Base-by-base conservation (phyloP, 2,888 invertebrate genomes). In the Orthosia gothica region DNA sequence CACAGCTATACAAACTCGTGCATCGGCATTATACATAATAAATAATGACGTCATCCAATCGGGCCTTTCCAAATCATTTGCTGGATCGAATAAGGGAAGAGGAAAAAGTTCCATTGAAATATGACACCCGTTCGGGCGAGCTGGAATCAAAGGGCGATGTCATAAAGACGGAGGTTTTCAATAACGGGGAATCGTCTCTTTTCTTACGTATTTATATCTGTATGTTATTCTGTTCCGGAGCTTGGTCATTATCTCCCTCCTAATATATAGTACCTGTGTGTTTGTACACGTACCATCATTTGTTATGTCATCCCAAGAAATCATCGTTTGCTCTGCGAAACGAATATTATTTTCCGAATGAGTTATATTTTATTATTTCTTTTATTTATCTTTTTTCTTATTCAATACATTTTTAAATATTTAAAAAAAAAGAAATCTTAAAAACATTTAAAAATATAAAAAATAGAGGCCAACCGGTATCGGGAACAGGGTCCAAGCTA, bases 1-100 rank as follows among this genome's bases (percentile, higher is more conserved):
- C 63, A 26, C 16, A 23, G 55, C 52, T 79, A 72, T 64, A 76
- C 68, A 74, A 85, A 76, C 70, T 70, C 69, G 61, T 83, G 81
- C 81, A 74, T 69, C 62, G 65, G 70, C 81, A 80, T 82, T 68
- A 84, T 76, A 79, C 73, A 84, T 78, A 79, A 84, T 83, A 81
- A 79, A 79, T 69, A 85, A 86, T 84, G 87, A 89, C 81, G 81
- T 86, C 86, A 85, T 84, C 82, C 87, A 91, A 92, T 92, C 90
- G 88, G 79, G 70, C 77, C 84, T 89, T 92, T 92, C 91, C 92
- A 81, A 89, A 87, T 90, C 92, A 92, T 93, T 93, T 91, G 83
- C 82, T 88, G 87, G 87, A 90, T 89, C 83, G 87, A 89, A 89
- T 89, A 86, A 87, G 62, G 85, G 86, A 79, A 81, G 61, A 82